phyloP scores from a whole-genome alignment of 1,140 invertebrate genomes.

The Hypothenemus hampei region DNA sequence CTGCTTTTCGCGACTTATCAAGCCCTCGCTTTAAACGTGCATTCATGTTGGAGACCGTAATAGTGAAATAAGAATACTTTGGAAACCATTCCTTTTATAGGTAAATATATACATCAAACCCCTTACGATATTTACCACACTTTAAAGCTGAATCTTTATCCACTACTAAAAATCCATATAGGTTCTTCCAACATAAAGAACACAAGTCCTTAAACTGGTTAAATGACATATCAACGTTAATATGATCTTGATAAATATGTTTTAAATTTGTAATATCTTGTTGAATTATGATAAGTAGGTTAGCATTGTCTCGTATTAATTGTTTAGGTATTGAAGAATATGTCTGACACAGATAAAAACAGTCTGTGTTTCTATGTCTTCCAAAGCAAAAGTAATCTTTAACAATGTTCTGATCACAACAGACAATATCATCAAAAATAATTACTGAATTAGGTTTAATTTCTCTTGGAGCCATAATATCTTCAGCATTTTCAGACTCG shows the following conservation, averaged over 20 bases:
- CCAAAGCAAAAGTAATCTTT: constrained; percentile 42
- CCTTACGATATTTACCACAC: constrained; percentile 38
- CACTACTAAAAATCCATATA: constrained; percentile 37
- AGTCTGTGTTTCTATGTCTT: constrained; percentile 39
- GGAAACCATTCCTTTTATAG: constrained; percentile 9
- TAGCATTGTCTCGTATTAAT: constrained; percentile 44
- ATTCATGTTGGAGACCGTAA: not conserved
- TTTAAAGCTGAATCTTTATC: constrained; percentile 37
- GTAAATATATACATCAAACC: constrained; percentile 33
- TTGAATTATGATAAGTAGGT: constrained; percentile 44
- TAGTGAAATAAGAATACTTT: not conserved
- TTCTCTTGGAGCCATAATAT: constrained; percentile 30
- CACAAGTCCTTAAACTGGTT: constrained; percentile 39
- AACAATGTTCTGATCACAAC: constrained; percentile 41
- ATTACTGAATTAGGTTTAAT: constrained; percentile 38
- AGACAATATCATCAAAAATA: constrained; percentile 44
- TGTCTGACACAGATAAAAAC: constrained; percentile 43
- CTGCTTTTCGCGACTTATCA: constrained; percentile 1
- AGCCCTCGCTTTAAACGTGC: constrained; percentile 1
- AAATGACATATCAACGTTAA: constrained; percentile 42
- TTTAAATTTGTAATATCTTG: constrained; percentile 45
- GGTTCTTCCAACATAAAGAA: constrained; percentile 35
- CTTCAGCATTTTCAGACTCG: constrained; percentile 33
- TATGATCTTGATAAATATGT: constrained; percentile 45
- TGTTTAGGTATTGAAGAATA: constrained; percentile 46